Evolutionary conservation across 92 coral and sea anemone genomes (phyloP).

Genomic region (Pocillopora grandis): DNA sequence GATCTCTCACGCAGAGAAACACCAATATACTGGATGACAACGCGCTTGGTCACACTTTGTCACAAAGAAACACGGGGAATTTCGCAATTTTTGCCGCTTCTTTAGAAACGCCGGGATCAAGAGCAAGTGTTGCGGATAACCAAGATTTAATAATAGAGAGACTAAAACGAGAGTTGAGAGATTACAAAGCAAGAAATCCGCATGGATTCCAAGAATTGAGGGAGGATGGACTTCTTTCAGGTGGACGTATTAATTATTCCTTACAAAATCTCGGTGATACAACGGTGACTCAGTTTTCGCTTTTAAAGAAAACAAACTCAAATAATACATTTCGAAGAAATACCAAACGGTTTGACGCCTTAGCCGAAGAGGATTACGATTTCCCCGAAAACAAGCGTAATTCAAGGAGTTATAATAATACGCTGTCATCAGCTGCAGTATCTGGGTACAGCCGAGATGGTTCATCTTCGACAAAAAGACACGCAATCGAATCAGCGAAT

Average conservation of each 20-base stretch:
- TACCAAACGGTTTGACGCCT: slow-evolving; percentile 1
- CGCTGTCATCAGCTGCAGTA: slow-evolving; percentile 14
- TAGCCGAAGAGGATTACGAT: slow-evolving; percentile 1
- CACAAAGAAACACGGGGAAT: slow-evolving; percentile 19
- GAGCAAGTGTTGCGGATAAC: slow-evolving; percentile 58
- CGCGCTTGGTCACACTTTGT: slow-evolving; percentile 16
- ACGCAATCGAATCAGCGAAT: not conserved
- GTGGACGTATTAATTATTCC: not conserved
- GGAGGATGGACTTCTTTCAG: slow-evolving; percentile 17
- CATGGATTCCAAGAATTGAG: slow-evolving; percentile 25
- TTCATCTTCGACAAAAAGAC: not conserved
- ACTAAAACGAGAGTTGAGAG: slow-evolving; percentile 59
- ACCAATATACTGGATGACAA: not conserved
- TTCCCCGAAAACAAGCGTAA: not conserved
- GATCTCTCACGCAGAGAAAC: slow-evolving; percentile 8
- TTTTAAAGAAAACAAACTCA: not conserved
- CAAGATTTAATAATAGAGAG: slow-evolving; percentile 68
- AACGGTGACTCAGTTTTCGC: not conserved
- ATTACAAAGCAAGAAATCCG: slow-evolving; percentile 44
- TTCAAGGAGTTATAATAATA: slow-evolving; percentile 1
- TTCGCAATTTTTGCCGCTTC: slow-evolving; percentile 28
- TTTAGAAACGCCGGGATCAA: slow-evolving; percentile 51
- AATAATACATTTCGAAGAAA: not conserved
- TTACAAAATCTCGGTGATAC: not conserved
- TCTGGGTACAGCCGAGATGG: not conserved